Evolutionary conservation across 2,113 vertebrate species (phyloP).

Genomic region (Hippolais icterina): DNA sequence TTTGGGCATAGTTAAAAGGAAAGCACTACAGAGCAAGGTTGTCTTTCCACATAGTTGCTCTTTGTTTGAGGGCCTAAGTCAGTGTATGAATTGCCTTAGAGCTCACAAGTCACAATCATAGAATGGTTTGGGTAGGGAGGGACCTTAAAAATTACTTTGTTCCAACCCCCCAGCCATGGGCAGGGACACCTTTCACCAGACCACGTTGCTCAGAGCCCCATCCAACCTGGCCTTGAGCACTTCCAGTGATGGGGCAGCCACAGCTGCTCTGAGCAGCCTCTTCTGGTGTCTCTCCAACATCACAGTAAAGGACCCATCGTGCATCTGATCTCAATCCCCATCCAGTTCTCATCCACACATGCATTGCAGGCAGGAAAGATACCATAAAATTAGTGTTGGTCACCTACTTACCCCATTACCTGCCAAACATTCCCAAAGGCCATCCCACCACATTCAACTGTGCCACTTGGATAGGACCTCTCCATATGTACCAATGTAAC

Average conservation of each 20-base stretch:
- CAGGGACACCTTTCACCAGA: not conserved
- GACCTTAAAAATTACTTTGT: not conserved
- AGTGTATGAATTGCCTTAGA: not conserved
- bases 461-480: not conserved
- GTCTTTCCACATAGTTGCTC: not conserved
- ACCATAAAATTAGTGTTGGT: not conserved
- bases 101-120: not conserved
- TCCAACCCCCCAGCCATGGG: rapidly evolving
- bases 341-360: not conserved
- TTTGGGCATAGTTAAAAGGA: not conserved
- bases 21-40: not conserved
- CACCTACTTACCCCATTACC: not conserved
- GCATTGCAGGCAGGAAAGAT: not conserved
- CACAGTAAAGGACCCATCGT: rapidly evolving
- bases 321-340: not conserved
- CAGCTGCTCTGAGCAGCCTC: not conserved
- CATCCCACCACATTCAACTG: not conserved
- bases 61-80: not conserved
- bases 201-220: not conserved
- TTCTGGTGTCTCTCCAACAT: not conserved
- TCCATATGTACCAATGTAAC: rapidly evolving
- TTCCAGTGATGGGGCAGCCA: not conserved
- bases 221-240: not conserved
- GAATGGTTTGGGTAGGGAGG: not conserved
- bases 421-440: not conserved